Base-by-base conservation (phyloP, 2,797 vertebrate species). In the Tadarida brasiliensis region DNA sequence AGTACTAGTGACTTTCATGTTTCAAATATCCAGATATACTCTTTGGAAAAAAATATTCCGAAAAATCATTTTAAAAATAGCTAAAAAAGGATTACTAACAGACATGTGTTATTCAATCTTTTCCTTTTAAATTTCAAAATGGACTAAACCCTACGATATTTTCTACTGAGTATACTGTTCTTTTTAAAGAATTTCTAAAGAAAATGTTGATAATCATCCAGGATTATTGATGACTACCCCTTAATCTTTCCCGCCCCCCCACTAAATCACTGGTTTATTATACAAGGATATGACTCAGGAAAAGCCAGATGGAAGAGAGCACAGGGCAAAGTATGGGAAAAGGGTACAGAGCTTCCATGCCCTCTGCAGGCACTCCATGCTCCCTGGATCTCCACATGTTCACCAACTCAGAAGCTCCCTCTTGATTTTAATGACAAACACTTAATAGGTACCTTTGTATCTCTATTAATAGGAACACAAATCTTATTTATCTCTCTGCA, bases 71-170 rank as follows among this genome's bases (percentile, higher is more conserved):
- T 49, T 77, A 35, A 81, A 85, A 94, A 49, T 54, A 47, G 2
- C 2, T 74, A 77, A 70, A 85, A 96, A 88, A 86, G 17, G 10
- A 87, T 63, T 59, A 91, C 47, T 22, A 87, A 90, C 16, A 44
- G 63, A 74, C 12, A 90, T 44, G 61, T 61, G 14, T 39, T 84
- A 61, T 65, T 76, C 35, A 28, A 59, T 83, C 54, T 71, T 86
- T 73, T 74, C 57, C 33, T 90, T 87, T 94, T 82, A 94, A 63
- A 91, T 83, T 91, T 87, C 83, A 94, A 91, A 94, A 87, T 28
- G 28, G 30, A 76, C 11, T 86, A 89, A 92, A 89, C 35, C 49
- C 28, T 85, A 77, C 87, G 47, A 89, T 63, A 35, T 81, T 92
- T 86, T 59, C 35, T 39, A 90, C 11, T 61, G 44, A 63, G 33